Evolutionary conservation across 2,797 vertebrate genomes (phyloP).

Genomic region (Pseudochirops corinnae): DNA sequence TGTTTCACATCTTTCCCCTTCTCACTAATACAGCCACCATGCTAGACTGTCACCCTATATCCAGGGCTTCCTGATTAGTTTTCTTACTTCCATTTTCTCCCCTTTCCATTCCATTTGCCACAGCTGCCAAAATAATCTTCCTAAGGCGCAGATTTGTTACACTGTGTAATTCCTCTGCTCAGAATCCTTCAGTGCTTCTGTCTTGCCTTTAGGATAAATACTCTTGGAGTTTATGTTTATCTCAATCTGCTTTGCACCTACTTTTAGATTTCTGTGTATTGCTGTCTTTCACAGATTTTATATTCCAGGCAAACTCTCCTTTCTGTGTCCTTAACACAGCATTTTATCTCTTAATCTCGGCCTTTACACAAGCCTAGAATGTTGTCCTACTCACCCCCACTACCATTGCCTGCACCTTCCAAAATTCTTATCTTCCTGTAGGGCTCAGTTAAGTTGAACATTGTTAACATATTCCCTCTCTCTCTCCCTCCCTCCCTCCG

Average conservation of each 20-base stretch:
- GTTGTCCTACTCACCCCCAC: not conserved
- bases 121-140: not conserved
- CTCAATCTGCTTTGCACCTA: not conserved
- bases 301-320: not conserved
- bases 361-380: not conserved
- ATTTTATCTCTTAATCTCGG: not conserved
- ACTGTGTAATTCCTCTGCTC: not conserved
- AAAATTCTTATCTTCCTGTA: not conserved
- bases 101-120: not conserved
- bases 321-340: not conserved
- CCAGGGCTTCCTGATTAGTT: not conserved
- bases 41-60: not conserved
- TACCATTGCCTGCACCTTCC: not conserved
- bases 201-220: not conserved
- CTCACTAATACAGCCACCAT: not conserved
- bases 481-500: too few species aligned
- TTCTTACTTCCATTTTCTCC: not conserved
- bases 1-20: not conserved
- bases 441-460: not conserved
- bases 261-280: not conserved
- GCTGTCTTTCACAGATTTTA: not conserved
- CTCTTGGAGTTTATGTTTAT: not conserved
- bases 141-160: not conserved
- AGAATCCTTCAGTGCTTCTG: not conserved
- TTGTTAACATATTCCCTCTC: not conserved